Evolutionary conservation across 2,888 invertebrate species (phyloP), one percentile per base, ranked within the genome.

Genomic region (Copidosoma aretas): DNA sequence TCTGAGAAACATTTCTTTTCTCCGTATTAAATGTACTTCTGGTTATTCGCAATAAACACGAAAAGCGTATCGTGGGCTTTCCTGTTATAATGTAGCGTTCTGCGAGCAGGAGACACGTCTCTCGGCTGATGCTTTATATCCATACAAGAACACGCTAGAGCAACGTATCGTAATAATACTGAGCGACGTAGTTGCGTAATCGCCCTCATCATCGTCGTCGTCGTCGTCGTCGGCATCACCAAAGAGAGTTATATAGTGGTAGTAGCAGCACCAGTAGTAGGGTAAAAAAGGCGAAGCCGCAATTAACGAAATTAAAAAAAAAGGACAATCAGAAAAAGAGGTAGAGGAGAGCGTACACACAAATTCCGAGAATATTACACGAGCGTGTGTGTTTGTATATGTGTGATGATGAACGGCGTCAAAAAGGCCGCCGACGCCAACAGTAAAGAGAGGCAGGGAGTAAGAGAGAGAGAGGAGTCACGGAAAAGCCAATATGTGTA

Each of bases 291-390:
- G 41, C 51, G 39, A 59, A 56, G 64, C 60, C 60, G 64, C 68
- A 64, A 68, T 68, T 68, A 68, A 68, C 64, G 60, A 68, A 68
- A 68, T 64, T 68, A 60, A 60, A 67, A 53, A 68, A 68, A 61
- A 54, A 58, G 43, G 43, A 46, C 32, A 57, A 49, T 19, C 15
- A 52, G 19, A 17, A 14, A 17, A 14, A 25, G 22, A 43, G 21
- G 39, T 14, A 51, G 15, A 32, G 14, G 25, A 52, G 51, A 39
- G 14, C 17, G 15, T 39, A 46, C 32, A 19, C 22, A 52, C 60
- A 49, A 68, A 63, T 68, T 68, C 67, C 63, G 63, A 68, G 67
- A 67, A 67, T 62, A 53, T 67, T 62, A 62, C 58, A 24, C 43
- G 43, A 12, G 43, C 54, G 1, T 17, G 62, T 43, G 57, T 15